phyloP scores from a whole-genome alignment of 2,113 vertebrate genomes.

The Echinops telfairi region DNA sequence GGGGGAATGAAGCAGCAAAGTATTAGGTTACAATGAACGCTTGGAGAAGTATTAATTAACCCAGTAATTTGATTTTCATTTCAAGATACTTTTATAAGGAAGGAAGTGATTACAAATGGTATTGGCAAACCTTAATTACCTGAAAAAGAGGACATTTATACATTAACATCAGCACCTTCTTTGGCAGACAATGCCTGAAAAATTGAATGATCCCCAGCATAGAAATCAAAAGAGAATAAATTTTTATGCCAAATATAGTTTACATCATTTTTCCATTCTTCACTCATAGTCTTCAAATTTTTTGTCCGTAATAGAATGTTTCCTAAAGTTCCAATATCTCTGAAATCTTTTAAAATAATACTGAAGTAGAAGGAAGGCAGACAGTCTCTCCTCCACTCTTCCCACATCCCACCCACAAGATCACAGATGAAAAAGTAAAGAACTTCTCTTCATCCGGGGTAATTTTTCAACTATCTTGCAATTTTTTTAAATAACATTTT shows the following conservation, averaged over 20 bases:
- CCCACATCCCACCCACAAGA: neutral
- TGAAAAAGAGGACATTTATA: neutral
- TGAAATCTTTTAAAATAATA: slow-evolving; percentile 33
- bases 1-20: neutral
- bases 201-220: neutral
- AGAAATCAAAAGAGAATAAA: slow-evolving; percentile 23
- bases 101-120: neutral
- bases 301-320: neutral
- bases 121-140: slow-evolving; percentile 7
- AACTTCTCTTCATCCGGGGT: neutral
- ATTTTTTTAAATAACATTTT: slow-evolving; percentile 3
- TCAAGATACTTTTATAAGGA: slow-evolving; percentile 20
- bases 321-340: neutral
- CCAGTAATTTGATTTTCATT: neutral
- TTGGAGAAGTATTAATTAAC: neutral
- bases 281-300: slow-evolving; percentile 9
- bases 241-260: neutral
- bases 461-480: neutral
- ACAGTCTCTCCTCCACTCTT: neutral
- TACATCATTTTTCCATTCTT: slow-evolving; percentile 1
- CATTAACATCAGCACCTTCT: neutral
- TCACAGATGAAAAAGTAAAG: neutral
- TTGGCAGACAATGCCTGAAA: neutral
- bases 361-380: neutral
- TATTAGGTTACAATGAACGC: neutral